phyloP scores from a whole-genome alignment of 2,113 vertebrate species.

The Gobius niger region DNA sequence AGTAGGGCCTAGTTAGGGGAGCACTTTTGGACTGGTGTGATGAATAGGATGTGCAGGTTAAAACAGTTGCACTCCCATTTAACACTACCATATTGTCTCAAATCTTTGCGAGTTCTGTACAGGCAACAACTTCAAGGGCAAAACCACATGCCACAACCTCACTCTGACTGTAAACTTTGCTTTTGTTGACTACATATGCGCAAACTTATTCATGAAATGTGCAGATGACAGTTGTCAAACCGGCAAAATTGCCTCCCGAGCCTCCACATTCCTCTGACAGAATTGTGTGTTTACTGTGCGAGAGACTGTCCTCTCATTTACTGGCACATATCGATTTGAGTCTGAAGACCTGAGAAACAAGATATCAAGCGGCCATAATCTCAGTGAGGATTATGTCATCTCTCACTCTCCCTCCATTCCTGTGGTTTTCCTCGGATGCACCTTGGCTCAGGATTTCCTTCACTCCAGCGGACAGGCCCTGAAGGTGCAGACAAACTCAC shows the following conservation, averaged over 20 bases:
- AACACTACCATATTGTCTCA: too few species aligned
- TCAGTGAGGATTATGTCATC: slow-evolving; percentile 61
- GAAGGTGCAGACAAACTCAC: slow-evolving; percentile 44
- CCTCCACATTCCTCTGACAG: slow-evolving; percentile 22
- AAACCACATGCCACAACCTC: too few species aligned
- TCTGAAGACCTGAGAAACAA: slow-evolving; percentile 52
- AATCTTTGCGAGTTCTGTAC: too few species aligned
- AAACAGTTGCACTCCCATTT: too few species aligned
- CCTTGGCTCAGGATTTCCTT: slow-evolving; percentile 39
- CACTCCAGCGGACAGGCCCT: slow-evolving; percentile 54
- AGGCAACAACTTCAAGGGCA: too few species aligned
- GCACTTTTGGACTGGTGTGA: too few species aligned
- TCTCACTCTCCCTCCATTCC: slow-evolving; percentile 28
- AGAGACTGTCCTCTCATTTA: slow-evolving; percentile 18
- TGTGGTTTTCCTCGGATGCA: slow-evolving; percentile 35
- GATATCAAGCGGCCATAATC: slow-evolving; percentile 62
- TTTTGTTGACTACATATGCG: too few species aligned
- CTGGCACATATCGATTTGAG: slow-evolving; percentile 62
- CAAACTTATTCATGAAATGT: not conserved
- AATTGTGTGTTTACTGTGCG: slow-evolving; percentile 17
- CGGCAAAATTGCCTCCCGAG: too few species aligned
- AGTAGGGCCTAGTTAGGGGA: too few species aligned
- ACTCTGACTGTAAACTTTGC: too few species aligned
- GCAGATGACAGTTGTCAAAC: too few species aligned
- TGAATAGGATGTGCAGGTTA: too few species aligned